These are phyloP conservation scores for Portunus trituberculatus DNA, from an alignment of 1,140 invertebrate species.

Conservation along the genomic window DNA sequence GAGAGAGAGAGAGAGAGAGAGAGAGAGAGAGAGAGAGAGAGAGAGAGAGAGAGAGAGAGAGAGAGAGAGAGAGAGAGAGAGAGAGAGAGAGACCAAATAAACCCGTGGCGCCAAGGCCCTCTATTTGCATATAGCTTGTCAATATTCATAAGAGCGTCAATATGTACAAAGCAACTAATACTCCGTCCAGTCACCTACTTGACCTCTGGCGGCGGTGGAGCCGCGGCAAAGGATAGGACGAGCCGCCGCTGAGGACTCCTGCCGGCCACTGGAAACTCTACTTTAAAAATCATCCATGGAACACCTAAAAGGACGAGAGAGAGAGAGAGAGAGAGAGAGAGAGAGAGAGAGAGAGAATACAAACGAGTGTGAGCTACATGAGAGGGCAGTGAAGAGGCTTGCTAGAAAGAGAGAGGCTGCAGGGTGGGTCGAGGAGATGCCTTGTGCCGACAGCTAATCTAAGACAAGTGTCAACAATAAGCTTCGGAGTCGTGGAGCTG, in stretches of 20 bases:
- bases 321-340: not conserved
- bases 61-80: not conserved
- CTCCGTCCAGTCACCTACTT: slow-evolving; percentile 18
- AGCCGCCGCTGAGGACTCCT: not conserved
- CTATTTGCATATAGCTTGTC: slow-evolving; percentile 22
- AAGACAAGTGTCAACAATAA: not conserved
- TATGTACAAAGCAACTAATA: slow-evolving; percentile 15
- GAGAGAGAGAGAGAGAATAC: not conserved
- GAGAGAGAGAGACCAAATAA: not conserved
- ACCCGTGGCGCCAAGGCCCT: not conserved
- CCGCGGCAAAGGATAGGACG: not conserved
- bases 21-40: slow-evolving; percentile 30
- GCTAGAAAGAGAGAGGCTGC: too few relatives aligned
- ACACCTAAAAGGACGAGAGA: not conserved
- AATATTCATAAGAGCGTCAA: slow-evolving; percentile 23
- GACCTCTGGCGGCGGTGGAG: not conserved
- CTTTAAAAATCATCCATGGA: slow-evolving; percentile 13
- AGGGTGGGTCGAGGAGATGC: not conserved
- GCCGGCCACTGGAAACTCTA: not conserved
- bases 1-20: slow-evolving; percentile 52
- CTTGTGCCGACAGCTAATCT: slow-evolving; percentile 22
- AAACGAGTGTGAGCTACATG: too few relatives aligned
- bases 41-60: slow-evolving; percentile 1
- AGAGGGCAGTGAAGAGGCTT: not conserved
- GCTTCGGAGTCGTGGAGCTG: not conserved